Percentiles rank a stretch among this genome's conserved stretches.
Conservation (phyloP, 1,140 invertebrate genomes). For the Andrena cerasifolii region DNA sequence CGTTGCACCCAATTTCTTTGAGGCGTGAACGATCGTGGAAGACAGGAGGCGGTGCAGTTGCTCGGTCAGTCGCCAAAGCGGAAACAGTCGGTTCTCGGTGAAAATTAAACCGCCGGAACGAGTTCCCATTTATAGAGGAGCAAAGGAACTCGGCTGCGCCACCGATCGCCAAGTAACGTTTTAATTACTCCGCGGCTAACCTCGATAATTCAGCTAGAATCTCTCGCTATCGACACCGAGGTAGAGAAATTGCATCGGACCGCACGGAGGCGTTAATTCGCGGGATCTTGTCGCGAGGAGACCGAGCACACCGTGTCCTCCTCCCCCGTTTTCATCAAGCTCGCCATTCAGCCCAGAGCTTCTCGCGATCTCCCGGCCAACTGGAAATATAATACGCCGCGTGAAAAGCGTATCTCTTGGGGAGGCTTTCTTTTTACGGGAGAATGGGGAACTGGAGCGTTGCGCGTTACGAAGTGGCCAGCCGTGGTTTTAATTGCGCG, state of each 20-base stretch:
- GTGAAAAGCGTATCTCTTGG: background rate
- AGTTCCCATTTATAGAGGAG: slow-evolving; percentile 25
- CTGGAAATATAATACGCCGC: background rate
- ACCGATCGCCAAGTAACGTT: slow-evolving; percentile 21
- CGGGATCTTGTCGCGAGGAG: too few species aligned
- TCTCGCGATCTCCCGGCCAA: too few species aligned
- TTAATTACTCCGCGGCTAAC: slow-evolving; percentile 39
- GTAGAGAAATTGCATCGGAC: background rate
- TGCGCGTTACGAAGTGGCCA: background rate
- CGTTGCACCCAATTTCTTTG: too few species aligned
- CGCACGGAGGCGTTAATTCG: too few species aligned
- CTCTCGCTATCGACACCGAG: background rate
- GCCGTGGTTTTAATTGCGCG: slow-evolving; percentile 25
- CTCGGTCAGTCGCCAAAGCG: slow-evolving; percentile 30
- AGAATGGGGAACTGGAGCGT: slow-evolving; percentile 24
- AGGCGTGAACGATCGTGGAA: too few species aligned
- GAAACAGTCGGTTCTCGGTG: slow-evolving; percentile 41
- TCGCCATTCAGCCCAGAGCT: too few species aligned
- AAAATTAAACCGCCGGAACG: slow-evolving; percentile 54
- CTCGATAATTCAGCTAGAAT: background rate
- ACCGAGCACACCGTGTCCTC: too few species aligned
- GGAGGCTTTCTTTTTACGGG: slow-evolving; percentile 11
- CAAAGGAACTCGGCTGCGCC: slow-evolving; percentile 24
- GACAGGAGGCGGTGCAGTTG: background rate
- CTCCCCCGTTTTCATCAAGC: too few species aligned